These are phyloP conservation scores for Heterocephalus glaber DNA, from an alignment of 2,113 vertebrate genomes.

Conservation along the genomic window DNA sequence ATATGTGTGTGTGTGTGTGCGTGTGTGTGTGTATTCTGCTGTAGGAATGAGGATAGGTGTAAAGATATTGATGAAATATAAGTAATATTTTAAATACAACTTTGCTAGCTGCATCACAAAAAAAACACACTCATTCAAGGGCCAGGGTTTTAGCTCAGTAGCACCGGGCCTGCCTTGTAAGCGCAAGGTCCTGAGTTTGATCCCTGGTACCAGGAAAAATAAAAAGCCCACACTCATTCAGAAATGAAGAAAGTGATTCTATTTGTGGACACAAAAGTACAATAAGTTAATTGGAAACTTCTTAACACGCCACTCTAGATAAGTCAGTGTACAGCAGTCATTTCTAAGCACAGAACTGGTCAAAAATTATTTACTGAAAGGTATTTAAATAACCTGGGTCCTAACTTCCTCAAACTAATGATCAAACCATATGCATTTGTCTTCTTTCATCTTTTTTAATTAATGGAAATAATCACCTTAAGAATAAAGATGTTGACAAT, in stretches of 20 bases:
- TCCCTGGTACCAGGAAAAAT: no score
- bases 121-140: no score
- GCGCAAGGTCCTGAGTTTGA: no score
- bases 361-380: neutral
- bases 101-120: neutral
- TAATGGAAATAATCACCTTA: neutral
- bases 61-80: neutral
- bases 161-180: no score
- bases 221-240: neutral
- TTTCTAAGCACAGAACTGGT: slow-evolving; percentile 15
- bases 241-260: slow-evolving; percentile 30
- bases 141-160: no score
- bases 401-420: neutral
- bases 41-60: neutral
- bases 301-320: neutral
- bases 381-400: neutral
- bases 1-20: neutral
- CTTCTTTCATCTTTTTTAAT: neutral
- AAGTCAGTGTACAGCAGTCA: neutral
- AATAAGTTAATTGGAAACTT: neutral
- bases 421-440: neutral
- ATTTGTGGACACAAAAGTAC: neutral
- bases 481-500: neutral
- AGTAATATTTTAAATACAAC: neutral
- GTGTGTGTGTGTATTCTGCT: neutral